phyloP scores from a whole-genome alignment of 2,888 invertebrate species.

The Chrysolina oricalcia region DNA sequence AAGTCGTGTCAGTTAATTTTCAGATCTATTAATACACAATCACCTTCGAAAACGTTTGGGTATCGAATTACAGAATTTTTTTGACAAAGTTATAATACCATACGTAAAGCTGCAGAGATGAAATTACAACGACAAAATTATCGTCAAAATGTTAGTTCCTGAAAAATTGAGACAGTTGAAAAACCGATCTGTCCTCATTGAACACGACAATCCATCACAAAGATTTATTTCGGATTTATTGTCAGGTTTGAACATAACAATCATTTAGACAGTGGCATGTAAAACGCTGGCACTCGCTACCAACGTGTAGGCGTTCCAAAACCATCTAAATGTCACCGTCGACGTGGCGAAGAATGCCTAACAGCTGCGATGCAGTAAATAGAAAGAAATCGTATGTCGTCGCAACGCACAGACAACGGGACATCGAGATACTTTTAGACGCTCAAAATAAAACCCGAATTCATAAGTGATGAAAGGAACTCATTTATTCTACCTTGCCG shows the following conservation, averaged over 20 bases:
- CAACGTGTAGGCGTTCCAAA: constrained; percentile 61
- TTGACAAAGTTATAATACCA: too few species aligned
- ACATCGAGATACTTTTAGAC: constrained; percentile 50
- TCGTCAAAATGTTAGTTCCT: background rate
- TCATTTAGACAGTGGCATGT: constrained; percentile 48
- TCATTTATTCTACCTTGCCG: constrained; percentile 37
- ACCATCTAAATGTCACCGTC: constrained; percentile 63
- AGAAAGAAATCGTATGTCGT: constrained; percentile 48
- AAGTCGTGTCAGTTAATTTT: too few species aligned
- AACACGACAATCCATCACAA: constrained; percentile 18
- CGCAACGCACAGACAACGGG: constrained; percentile 43
- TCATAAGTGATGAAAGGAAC: constrained; percentile 44
- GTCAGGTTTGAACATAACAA: constrained; percentile 31
- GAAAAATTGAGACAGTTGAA: background rate
- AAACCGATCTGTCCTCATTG: constrained; percentile 16
- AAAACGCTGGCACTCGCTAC: constrained; percentile 50
- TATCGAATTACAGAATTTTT: too few species aligned
- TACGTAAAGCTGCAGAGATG: too few species aligned
- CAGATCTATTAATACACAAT: too few species aligned
- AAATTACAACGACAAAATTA: background rate
- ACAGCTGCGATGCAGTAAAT: constrained; percentile 62
- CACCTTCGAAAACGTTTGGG: too few species aligned
- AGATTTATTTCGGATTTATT: constrained; percentile 29
- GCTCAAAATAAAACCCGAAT: constrained; percentile 46
- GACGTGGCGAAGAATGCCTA: constrained; percentile 63